phyloP scores from a whole-genome alignment of 2,797 vertebrate species.

The Catamblyrhynchus diadema region DNA sequence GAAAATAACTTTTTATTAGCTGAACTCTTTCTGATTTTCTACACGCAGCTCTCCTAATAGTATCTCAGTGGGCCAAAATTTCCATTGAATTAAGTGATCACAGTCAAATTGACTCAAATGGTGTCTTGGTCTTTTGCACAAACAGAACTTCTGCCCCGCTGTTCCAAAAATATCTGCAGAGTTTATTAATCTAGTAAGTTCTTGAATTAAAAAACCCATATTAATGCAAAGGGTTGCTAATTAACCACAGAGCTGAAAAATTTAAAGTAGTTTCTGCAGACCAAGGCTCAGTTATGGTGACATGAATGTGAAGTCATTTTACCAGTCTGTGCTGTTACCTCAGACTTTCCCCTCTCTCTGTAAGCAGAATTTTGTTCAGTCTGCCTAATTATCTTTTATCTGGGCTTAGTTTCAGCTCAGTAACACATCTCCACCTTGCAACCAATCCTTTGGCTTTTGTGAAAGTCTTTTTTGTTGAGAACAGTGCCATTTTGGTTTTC shows the following conservation, averaged over 20 bases:
- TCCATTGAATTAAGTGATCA: not conserved
- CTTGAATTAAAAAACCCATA: not conserved
- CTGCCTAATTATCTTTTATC: not conserved
- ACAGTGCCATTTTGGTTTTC: slow-evolving; percentile 33
- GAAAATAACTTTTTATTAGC: not conserved
- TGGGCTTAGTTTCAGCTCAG: slow-evolving; percentile 12
- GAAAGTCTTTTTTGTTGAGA: not conserved
- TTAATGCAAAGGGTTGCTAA: not conserved
- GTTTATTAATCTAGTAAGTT: slow-evolving; percentile 30
- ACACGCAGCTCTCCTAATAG: not conserved
- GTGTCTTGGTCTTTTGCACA: not conserved
- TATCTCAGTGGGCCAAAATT: not conserved
- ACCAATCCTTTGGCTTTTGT: not conserved
- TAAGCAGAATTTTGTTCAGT: not conserved
- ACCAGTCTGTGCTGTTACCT: not conserved
- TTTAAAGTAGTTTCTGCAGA: not conserved
- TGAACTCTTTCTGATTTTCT: not conserved
- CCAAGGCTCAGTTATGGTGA: not conserved
- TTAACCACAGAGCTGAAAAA: slow-evolving; percentile 23
- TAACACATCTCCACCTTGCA: slow-evolving; percentile 4
- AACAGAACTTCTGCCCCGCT: not conserved
- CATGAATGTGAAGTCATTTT: not conserved
- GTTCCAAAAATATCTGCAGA: not conserved
- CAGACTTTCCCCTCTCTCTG: not conserved
- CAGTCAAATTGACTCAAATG: not conserved